Base-by-base conservation (phyloP, 2,113 vertebrate genomes). In the Quiscalus mexicanus region DNA sequence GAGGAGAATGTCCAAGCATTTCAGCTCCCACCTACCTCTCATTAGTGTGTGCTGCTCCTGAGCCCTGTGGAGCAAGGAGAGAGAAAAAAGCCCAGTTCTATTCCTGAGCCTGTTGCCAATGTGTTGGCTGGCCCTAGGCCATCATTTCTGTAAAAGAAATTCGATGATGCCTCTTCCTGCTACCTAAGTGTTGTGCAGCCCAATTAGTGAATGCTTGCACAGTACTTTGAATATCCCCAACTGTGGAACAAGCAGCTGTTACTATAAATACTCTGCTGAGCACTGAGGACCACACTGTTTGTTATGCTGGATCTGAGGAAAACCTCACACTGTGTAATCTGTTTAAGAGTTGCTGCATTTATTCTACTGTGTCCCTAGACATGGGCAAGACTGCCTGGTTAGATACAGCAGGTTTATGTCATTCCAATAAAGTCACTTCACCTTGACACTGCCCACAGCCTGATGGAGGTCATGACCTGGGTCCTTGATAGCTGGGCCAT, bases 191-290 rank as follows among this genome's bases (percentile, higher is more conserved):
- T 59, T 91, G 50, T 70, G 78, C 67, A 58, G 73, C 84, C 93
- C 60, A 58, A 35, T 77, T 67, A 95, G 90, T 39, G 56, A 80
- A 88, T 14, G 55, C 50, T 76, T 73, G 44, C 63, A 18, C 4
- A 13, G 39, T 79, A 77, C 70, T 91, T 74, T 37, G 67, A 90
- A 79, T 58, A 70, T 9, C 80, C 14, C 37, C 35, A 89, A 53
- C 30, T 53, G 74, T 49, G 70, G 69, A 85, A 83, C 58, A 89
- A 89, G 62, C 63, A 80, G 63, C 75, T 93, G 63, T 63, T 87
- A 59, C 93, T 69, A 55, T 84, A 95, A 95, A 85, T 59, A 85
- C 64, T n/a, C n/a, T 47, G 67, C 82, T 75, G 74, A 84, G 50
- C 39, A 20, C 70, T 8, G 10, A 20, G 39, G 30, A 83, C 80